Percentiles rank a stretch among this genome's conserved stretches.
Conservation (phyloP, 2,888 invertebrate species). For the Clostera curtula region DNA sequence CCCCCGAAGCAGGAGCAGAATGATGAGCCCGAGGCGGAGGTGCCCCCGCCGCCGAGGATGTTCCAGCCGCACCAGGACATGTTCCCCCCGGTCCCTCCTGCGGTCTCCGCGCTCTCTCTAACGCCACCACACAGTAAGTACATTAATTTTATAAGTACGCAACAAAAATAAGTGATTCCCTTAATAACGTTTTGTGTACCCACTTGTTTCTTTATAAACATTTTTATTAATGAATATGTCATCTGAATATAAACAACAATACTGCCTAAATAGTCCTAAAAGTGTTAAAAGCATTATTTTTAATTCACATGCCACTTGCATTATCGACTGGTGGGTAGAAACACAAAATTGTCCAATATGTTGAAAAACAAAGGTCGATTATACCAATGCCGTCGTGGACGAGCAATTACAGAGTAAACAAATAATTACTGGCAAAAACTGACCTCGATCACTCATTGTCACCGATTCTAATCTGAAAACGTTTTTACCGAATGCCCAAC, state of each 20-base stretch:
- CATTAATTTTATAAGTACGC: constrained; percentile 6
- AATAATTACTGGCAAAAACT: constrained; percentile 49
- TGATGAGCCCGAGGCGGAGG: constrained; percentile 63
- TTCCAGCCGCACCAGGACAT: constrained; percentile 76
- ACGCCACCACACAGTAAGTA: constrained; percentile 89
- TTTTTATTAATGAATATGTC: too few species aligned
- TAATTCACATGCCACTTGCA: too few species aligned
- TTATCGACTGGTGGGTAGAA: constrained; percentile 20
- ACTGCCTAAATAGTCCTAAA: too few species aligned
- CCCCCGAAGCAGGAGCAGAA: constrained; percentile 53
- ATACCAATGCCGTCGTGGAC: constrained; percentile 61
- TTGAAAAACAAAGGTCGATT: constrained; percentile 49
- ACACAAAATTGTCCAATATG: constrained; percentile 11
- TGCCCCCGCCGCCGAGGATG: constrained; percentile 73
- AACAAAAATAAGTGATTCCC: neutral
- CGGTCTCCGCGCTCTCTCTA: constrained; percentile 83
- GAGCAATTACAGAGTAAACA: constrained; percentile 47
- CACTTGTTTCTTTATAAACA: too few species aligned
- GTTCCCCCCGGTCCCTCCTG: constrained; percentile 80
- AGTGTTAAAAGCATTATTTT: neutral
- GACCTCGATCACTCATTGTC: constrained; percentile 59
- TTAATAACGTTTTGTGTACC: too few species aligned
- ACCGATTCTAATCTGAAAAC: constrained; percentile 20
- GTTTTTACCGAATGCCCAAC: constrained; percentile 20
- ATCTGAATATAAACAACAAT: neutral